Evolutionary conservation across 2,797 vertebrate species (phyloP), one percentile per base, ranked within the genome.

Genomic region (Sebastes wilsoni): DNA sequence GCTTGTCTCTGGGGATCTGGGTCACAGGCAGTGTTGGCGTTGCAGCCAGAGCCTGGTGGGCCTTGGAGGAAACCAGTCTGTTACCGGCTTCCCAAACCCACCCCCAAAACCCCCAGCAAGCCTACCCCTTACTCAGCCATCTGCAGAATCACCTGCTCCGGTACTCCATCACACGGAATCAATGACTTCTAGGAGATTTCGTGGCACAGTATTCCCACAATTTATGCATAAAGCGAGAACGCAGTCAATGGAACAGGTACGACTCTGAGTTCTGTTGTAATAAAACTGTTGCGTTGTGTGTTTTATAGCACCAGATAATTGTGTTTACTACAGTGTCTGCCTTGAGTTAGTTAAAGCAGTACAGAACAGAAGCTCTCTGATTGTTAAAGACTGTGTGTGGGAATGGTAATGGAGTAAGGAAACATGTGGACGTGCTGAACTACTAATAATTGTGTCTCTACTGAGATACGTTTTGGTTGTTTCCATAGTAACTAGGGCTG

Each of bases 81-180:
- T 86, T 81, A 89, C 69, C 25, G 16, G 84, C 77, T 81, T 73
- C 30, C 74, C n/a, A 64, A 83, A 76, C 76, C 72, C 13, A 72
- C 81, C 80, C 61, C 84, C 32, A 49, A 78, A 77, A 18, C 64
- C 66, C 61, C 18, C 4, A 69, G 54, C 55, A 81, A 69, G 38
- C 78, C 38, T 49, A 71, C 75, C 82, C 46, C 66, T 82, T 61
- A 83, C 73, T 61, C 60, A 62, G 72, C 93, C 92, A 94, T 94
- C 94, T 93, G 93, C 83, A 87, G 76, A 66, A 80, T 91, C 87
- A 94, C 88, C 91, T 93, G 92, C 86, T 90, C 68, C 27, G 49
- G 66, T 84, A 82, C 85, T 77, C 61, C 59, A 73, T 84, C 52
- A 65, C 52, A 32, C 18, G n/a, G 27, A 72, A 69, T 72, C 22